Evolutionary conservation across 1,140 invertebrate species (phyloP), one percentile per base, ranked within the genome.

Genomic region (Oncopodura yosiiana): DNA sequence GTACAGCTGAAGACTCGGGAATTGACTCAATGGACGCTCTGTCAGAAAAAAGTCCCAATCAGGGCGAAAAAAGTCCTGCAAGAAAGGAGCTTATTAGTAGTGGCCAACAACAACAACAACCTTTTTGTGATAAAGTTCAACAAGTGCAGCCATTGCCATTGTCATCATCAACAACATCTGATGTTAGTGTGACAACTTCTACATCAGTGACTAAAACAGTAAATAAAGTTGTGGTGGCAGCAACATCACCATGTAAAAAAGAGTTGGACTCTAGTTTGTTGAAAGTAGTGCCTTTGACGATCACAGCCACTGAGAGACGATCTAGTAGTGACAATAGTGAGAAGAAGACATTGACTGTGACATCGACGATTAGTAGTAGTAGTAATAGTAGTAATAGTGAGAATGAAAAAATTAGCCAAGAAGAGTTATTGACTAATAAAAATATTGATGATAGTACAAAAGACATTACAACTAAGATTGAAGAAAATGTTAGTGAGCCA

Each of bases 21-120:
- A 91, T 93, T 18, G 88, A 93, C 68, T 90, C 86, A 4, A 90
- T 91, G 87, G 88, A 93, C 67, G 87, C 88, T 2, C 69, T 91
- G 3, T 90, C 87, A 21, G 88, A 93, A 66, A 93, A 93, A 67
- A 89, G 86, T 59, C 88, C 87, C 3, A 88, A 90, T 68, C 87
- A 91, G 68, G 82, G 77, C 26, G 77, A 79, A 64, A n/a, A n/a
- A n/a, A 77, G 75, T 60, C 76, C 76, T 16, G 67, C 67, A 56
- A 62, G 69, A 14, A 70, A 70, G 57, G 67, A 68, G 41, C n/a
- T n/a, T n/a, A n/a, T n/a, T n/a, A n/a, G 6, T 26, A 9, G 8
- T 8, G 18, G 30, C 11, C 21, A 45, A 5, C 29, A 49, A 6
- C 34, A 49, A 19, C 19, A 37, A 14, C 45, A 34, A 24, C 45